Base-by-base conservation (phyloP, 1,140 invertebrate species). In the Ceratitis capitata region DNA sequence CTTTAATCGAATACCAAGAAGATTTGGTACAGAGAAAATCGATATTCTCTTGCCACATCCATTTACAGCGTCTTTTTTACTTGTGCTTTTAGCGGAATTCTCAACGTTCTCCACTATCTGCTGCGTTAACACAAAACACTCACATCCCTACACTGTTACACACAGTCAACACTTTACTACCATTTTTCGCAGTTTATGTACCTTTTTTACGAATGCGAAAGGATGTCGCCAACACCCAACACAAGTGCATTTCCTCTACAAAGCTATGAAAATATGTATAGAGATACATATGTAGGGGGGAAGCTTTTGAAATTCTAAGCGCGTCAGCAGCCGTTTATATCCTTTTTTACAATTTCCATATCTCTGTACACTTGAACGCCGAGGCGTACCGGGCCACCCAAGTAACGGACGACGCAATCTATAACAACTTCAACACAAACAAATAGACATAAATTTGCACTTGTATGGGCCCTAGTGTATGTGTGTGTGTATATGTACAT, bases 241-340 rank as follows among this genome's bases (percentile, higher is more conserved):
- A n/a, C 35, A 10, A 2, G 39, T 26, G 19, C 39, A 45, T 3
- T 7, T 10, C 69, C 23, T 42, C 14, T 45, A 78, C 26, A 45
- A 78, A 23, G 45, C 45, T 16, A 12, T 5, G 5, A 23, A 9
- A 23, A 56, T 19, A 19, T 23, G 9, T 32, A n/a, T 23, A 45
- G 69, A 12, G 69, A 10, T n/a, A 23, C 82, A 49, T 35, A 84
- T 84, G n/a, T n/a, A n/a, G n/a, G n/a, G n/a, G n/a, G n/a, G n/a
- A n/a, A n/a, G n/a, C n/a, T n/a, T n/a, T 84, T 84, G 51, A 45
- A 9, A 84, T 84, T 84, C 83, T 42, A 61, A 61, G 83, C 83
- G 56, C 83, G 29, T 47, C 51, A 61, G 23, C 49, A 84, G 53
- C 19, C 39, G 83, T 61, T 61, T 84, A 84, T 84, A 84, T 84